These are phyloP conservation scores for Spialia ferax DNA, from an alignment of 2,888 invertebrate genomes.

Conservation along the genomic window DNA sequence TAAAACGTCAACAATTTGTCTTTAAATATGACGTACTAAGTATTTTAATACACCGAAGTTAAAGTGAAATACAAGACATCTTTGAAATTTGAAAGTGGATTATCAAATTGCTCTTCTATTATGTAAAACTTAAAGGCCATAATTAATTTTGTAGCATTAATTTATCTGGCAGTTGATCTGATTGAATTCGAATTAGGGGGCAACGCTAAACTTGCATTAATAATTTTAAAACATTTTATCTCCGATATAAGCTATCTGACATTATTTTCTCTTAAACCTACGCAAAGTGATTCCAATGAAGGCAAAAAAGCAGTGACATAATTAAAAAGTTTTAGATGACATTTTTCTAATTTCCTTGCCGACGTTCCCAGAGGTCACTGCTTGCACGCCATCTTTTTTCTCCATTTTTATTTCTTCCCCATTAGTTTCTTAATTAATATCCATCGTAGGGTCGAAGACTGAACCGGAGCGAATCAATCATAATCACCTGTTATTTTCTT, in stretches of 20 bases:
- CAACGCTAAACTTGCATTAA: not conserved
- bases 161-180: not conserved
- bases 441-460: slow-evolving; percentile 61
- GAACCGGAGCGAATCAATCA: slow-evolving; percentile 74
- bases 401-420: slow-evolving; percentile 58
- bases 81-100: too few relatives aligned
- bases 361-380: slow-evolving; percentile 63
- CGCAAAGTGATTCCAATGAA: slow-evolving; percentile 25
- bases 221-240: slow-evolving; percentile 10
- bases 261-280: slow-evolving; percentile 22
- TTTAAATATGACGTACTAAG: too few relatives aligned
- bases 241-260: slow-evolving; percentile 11
- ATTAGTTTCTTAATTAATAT: slow-evolving; percentile 85
- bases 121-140: too few relatives aligned
- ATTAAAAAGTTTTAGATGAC: slow-evolving; percentile 51
- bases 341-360: slow-evolving; percentile 54
- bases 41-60: too few relatives aligned
- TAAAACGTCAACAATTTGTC: too few relatives aligned
- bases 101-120: too few relatives aligned
- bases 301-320: slow-evolving; percentile 41
- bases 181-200: not conserved
- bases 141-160: not conserved
- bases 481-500: slow-evolving; percentile 74
- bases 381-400: slow-evolving; percentile 57
- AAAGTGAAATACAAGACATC: too few relatives aligned